A percentile compares a stretch with the other conserved stretches of the same genome.
Evolutionary conservation across 2,888 invertebrate genomes (phyloP).

Genomic region (Amphiduros pacificus): DNA sequence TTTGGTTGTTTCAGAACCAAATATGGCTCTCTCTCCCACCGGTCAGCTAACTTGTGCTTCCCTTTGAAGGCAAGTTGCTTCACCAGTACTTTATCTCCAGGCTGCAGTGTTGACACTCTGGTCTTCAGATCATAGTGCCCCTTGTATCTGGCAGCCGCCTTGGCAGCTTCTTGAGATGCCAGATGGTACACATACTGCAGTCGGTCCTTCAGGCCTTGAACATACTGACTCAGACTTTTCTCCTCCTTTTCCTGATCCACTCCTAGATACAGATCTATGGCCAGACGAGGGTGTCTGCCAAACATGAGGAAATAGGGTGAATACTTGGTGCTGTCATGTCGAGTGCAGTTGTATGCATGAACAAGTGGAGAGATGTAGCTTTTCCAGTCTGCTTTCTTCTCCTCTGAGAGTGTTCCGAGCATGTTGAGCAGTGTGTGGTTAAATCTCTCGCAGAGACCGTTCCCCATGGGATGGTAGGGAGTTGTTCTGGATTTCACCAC

Average conservation of each 20-base stretch:
- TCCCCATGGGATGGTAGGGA: conserved; percentile 26
- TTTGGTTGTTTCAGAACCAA: not conserved
- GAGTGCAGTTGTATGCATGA: conserved; percentile 23
- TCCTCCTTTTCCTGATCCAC: too few species aligned
- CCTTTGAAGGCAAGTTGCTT: not conserved
- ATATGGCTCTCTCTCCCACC: not conserved
- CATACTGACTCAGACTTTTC: too few species aligned
- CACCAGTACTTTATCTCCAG: not conserved
- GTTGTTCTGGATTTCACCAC: conserved; percentile 10
- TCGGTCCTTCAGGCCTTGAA: too few species aligned
- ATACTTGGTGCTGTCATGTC: conserved; percentile 19
- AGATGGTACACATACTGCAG: too few species aligned
- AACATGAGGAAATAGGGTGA: conserved; percentile 24
- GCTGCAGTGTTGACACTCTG: too few species aligned
- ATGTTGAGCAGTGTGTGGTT: conserved; percentile 25
- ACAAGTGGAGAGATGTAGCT: conserved; percentile 13
- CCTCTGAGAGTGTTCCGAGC: conserved; percentile 20
- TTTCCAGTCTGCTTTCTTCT: conserved; percentile 25
- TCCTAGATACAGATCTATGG: too few species aligned
- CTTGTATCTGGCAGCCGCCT: too few species aligned
- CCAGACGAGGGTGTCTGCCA: conserved; percentile 17
- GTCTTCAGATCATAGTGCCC: too few species aligned
- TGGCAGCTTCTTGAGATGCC: too few species aligned
- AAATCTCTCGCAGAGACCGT: conserved; percentile 27
- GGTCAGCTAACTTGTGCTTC: not conserved